Conservation (phyloP, 2,888 invertebrate genomes). For the Caenorhabditis parvicauda region DNA sequence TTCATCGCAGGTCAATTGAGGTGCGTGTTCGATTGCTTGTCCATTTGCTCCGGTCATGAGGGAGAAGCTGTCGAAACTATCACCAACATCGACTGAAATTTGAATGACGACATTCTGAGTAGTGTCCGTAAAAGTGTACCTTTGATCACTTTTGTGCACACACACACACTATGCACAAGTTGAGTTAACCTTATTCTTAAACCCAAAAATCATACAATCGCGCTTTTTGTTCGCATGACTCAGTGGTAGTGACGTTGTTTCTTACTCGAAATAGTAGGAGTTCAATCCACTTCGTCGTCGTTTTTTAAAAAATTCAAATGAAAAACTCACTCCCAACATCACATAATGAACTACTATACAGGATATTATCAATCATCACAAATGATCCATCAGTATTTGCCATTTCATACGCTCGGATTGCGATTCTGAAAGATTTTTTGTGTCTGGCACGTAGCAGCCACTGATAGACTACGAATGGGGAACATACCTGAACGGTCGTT, state of each 20-base stretch:
- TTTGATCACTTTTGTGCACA: not conserved
- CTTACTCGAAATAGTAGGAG: too few species aligned
- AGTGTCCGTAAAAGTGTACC: not conserved
- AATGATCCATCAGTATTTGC: slow-evolving; percentile 56
- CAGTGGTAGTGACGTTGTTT: too few species aligned
- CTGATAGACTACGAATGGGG: not conserved
- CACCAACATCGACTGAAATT: slow-evolving; percentile 57
- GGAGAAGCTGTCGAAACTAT: slow-evolving; percentile 42
- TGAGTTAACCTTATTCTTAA: too few species aligned
- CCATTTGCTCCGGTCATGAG: slow-evolving; percentile 53
- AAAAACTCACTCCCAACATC: slow-evolving; percentile 51
- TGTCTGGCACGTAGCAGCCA: not conserved
- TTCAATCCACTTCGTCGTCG: not conserved
- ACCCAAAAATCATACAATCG: too few species aligned
- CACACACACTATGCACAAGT: not conserved
- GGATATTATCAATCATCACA: slow-evolving; percentile 60
- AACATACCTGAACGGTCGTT: slow-evolving; percentile 49
- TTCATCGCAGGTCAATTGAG: slow-evolving; percentile 45
- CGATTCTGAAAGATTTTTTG: slow-evolving; percentile 22
- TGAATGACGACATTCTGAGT: too few species aligned
- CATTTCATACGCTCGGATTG: slow-evolving; percentile 58
- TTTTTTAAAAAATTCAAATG: not conserved
- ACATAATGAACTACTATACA: slow-evolving; percentile 57
- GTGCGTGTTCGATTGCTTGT: slow-evolving; percentile 35
- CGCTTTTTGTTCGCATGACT: not conserved